These are phyloP conservation scores for Lepus timidus DNA, from an alignment of 2,113 vertebrate species.

Conservation along the genomic window DNA sequence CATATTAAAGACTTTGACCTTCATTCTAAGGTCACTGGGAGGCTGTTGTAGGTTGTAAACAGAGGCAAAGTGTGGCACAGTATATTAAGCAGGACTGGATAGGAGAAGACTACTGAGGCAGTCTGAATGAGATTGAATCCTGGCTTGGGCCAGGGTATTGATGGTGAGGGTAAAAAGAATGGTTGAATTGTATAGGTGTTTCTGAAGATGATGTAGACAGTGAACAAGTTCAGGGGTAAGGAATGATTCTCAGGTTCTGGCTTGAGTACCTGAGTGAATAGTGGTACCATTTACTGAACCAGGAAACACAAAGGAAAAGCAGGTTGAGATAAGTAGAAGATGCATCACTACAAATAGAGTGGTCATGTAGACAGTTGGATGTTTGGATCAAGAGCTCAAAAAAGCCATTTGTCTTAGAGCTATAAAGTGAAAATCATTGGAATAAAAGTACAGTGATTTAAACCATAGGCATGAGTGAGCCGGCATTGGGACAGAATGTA, in stretches of 20 bases:
- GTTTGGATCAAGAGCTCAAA: not conserved
- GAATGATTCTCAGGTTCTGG: not conserved
- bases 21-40: not conserved
- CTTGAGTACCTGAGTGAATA: not conserved
- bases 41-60: not conserved
- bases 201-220: not conserved
- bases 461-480: not conserved
- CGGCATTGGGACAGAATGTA: not conserved
- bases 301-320: not conserved
- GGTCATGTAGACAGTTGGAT: not conserved
- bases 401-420: not conserved
- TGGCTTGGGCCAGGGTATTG: not conserved
- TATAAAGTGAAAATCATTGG: not conserved
- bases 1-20: not conserved
- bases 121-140: not conserved
- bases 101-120: not conserved
- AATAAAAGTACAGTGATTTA: not conserved
- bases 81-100: not conserved
- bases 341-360: no score
- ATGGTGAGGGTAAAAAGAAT: conserved; percentile 16
- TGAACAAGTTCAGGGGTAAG: not conserved
- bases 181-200: not conserved
- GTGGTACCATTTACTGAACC: not conserved
- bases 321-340: not conserved
- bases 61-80: not conserved